Conservation (phyloP, 64 coral and sea anemone species). For the Porites australiensis region DNA sequence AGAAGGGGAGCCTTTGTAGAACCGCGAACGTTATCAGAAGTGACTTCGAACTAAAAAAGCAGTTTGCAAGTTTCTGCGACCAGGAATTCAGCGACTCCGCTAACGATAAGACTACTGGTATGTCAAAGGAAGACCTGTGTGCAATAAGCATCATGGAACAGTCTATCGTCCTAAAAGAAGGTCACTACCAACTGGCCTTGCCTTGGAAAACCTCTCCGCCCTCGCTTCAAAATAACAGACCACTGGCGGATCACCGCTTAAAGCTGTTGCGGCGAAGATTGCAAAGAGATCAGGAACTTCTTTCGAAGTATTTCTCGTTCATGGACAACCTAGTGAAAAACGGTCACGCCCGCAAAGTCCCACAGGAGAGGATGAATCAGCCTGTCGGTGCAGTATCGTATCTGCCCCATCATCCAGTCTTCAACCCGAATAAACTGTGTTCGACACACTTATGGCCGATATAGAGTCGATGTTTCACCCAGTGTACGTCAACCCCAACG, state of each 20-base stretch:
- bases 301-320: constrained; percentile 45
- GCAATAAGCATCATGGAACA: constrained; percentile 47
- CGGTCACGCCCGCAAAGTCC: constrained; percentile 15
- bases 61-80: constrained; percentile 55
- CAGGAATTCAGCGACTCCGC: constrained; percentile 46
- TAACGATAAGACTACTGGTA: not conserved
- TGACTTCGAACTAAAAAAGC: constrained; percentile 19
- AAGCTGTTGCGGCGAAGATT: constrained; percentile 19
- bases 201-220: constrained; percentile 24
- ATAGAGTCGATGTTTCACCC: constrained; percentile 58
- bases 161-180: constrained; percentile 15
- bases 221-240: constrained; percentile 53
- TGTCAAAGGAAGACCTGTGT: constrained; percentile 51
- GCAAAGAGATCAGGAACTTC: not conserved
- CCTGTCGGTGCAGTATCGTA: constrained; percentile 39
- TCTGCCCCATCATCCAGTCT: constrained; percentile 64
- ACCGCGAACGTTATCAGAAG: constrained; percentile 20
- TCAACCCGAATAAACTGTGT: constrained; percentile 66
- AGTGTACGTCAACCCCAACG: constrained; percentile 35
- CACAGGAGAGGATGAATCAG: not conserved
- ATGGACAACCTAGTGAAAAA: constrained; percentile 43
- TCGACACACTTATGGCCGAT: constrained; percentile 49
- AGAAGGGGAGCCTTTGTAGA: not conserved
- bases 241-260: constrained; percentile 26
- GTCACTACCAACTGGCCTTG: constrained; percentile 58